Percentiles rank a stretch among this genome's conserved stretches.
Conservation (phyloP, 1,140 invertebrate species). For the Copidosoma floridanum region DNA sequence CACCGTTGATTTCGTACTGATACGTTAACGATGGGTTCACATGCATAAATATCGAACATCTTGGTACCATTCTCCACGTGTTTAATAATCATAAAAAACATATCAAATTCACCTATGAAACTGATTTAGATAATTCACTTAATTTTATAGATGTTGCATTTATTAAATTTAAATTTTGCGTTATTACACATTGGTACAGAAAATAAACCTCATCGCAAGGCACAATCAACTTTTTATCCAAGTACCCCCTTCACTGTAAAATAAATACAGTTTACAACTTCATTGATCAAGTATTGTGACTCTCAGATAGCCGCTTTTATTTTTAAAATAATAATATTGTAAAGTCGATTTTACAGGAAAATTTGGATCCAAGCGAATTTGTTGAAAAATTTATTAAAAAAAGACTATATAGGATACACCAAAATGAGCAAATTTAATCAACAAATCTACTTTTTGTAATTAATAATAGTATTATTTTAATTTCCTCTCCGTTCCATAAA, state of each 20-base stretch:
- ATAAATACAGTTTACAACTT: not conserved
- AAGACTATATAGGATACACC: too few species aligned
- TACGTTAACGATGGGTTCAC: not conserved
- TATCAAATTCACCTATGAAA: conserved; percentile 4
- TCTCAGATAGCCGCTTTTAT: not conserved
- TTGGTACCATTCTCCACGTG: conserved; percentile 1
- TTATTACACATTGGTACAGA: not conserved
- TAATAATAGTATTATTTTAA: too few species aligned
- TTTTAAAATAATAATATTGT: not conserved
- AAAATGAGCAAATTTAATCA: too few species aligned
- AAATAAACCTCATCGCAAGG: not conserved
- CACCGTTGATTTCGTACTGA: not conserved
- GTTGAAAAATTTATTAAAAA: too few species aligned
- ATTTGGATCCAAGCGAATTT: too few species aligned
- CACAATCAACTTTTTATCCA: not conserved
- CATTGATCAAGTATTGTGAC: not conserved
- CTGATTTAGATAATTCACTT: not conserved
- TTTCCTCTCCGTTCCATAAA: too few species aligned
- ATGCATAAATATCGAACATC: not conserved
- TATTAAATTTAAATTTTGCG: too few species aligned
- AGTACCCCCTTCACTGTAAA: not conserved
- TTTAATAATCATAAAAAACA: conserved; percentile 17
- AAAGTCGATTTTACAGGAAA: not conserved
- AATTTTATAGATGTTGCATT: not conserved
- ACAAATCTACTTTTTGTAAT: too few species aligned